Percentiles rank a stretch among this genome's conserved stretches.
Evolutionary conservation across 2,888 invertebrate species (phyloP).

Genomic region (Chalcosyrphus nemorum): DNA sequence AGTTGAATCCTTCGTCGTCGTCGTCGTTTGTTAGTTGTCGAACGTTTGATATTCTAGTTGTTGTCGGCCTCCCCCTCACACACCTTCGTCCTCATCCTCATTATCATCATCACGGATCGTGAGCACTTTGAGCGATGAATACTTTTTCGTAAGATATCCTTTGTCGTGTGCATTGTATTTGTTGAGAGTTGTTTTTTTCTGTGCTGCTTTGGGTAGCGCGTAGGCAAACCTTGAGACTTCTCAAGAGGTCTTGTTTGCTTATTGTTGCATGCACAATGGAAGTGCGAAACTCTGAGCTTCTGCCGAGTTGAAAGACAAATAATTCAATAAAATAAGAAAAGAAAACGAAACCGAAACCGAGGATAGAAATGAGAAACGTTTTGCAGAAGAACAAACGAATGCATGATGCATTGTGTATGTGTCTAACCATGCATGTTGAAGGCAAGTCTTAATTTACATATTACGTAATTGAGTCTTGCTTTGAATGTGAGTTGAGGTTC

Average conservation of each 20-base stretch:
- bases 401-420: too few species aligned
- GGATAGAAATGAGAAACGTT: too few species aligned
- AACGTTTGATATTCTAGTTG: conserved; percentile 41
- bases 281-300: neutral
- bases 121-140: conserved; percentile 37
- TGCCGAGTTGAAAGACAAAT: conserved; percentile 2
- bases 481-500: too few species aligned
- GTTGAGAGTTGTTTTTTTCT: conserved; percentile 12
- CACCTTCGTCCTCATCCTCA: neutral
- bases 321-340: neutral
- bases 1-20: conserved; percentile 7
- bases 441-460: too few species aligned
- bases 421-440: too few species aligned
- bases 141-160: conserved; percentile 2
- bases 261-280: neutral
- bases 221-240: conserved; percentile 32
- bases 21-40: neutral
- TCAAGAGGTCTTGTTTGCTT: conserved; percentile 17
- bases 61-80: neutral
- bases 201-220: neutral
- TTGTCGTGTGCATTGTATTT: conserved; percentile 29
- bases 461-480: too few species aligned
- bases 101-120: conserved; percentile 36
- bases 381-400: too few species aligned
- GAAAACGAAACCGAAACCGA: too few species aligned